These are phyloP conservation scores for Tetheella fluctuosa DNA, from an alignment of 2,888 invertebrate genomes.

Conservation along the genomic window DNA sequence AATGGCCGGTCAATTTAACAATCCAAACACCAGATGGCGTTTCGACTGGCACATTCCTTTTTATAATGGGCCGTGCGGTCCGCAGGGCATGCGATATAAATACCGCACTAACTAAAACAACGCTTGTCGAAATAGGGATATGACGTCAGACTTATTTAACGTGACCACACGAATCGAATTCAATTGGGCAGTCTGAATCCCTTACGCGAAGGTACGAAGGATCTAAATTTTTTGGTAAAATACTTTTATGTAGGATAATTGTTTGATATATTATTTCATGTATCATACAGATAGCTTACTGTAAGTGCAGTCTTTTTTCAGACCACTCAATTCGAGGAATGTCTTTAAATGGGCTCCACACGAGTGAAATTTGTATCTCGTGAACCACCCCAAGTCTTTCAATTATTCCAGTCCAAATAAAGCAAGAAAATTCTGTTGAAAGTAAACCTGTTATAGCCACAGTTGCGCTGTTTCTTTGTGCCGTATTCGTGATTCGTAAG, in stretches of 20 bases:
- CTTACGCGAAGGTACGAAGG: slow-evolving; percentile 1
- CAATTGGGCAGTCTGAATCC: background rate
- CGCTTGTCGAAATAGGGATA: slow-evolving; percentile 31
- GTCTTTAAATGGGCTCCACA: background rate
- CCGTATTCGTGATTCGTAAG: slow-evolving; percentile 11
- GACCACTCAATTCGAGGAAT: no score
- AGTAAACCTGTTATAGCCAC: background rate
- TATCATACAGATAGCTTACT: no score
- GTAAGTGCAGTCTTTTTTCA: no score
- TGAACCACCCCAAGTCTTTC: background rate
- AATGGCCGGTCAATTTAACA: background rate
- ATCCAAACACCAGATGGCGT: slow-evolving; percentile 36
- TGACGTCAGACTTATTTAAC: slow-evolving; percentile 37
- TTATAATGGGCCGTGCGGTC: slow-evolving; percentile 20
- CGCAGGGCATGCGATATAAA: slow-evolving; percentile 48
- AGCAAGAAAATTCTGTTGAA: background rate
- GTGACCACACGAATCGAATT: background rate
- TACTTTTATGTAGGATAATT: no score
- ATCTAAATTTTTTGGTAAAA: no score
- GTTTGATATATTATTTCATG: no score
- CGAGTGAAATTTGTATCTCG: background rate
- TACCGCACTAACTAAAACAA: slow-evolving; percentile 30
- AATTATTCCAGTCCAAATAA: background rate
- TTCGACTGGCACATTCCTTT: slow-evolving; percentile 29
- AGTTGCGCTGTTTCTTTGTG: slow-evolving; percentile 9